Percentiles rank a stretch among this genome's conserved stretches.
Evolutionary conservation across 1,140 invertebrate species (phyloP).

Genomic region (Cydia strobilella): DNA sequence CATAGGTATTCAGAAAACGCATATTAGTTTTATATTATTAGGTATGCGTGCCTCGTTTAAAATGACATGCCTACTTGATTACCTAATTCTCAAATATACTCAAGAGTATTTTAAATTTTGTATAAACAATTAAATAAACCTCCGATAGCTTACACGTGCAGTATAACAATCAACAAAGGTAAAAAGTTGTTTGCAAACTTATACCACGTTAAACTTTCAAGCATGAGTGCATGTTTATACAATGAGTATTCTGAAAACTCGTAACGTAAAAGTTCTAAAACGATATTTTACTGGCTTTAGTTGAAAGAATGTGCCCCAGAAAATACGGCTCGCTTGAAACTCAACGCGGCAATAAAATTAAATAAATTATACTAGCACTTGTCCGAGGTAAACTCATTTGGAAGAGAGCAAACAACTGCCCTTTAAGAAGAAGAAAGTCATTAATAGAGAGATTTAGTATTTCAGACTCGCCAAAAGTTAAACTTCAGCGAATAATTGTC

Average conservation of each 20-base stretch:
- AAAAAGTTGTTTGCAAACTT: background rate
- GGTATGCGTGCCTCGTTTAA: too few species aligned
- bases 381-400: background rate
- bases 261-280: conserved; percentile 4
- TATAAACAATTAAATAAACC: too few species aligned
- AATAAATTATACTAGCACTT: conserved; percentile 5
- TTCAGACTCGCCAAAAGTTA: too few species aligned
- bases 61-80: too few species aligned
- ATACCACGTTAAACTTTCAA: conserved; percentile 1
- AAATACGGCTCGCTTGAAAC: background rate
- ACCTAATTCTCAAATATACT: too few species aligned
- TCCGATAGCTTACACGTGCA: too few species aligned
- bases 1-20: too few species aligned
- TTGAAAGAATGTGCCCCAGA: background rate
- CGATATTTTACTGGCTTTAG: conserved; percentile 4
- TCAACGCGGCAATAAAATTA: conserved; percentile 7
- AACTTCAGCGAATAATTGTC: too few species aligned
- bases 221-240: conserved; percentile 2
- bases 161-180: background rate
- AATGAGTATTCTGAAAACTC: background rate
- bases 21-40: too few species aligned
- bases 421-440: conserved; percentile 22
- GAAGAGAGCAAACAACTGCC: background rate
- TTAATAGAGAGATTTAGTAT: too few species aligned
- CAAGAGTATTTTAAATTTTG: too few species aligned